Percentiles rank a stretch among this genome's conserved stretches.
These are phyloP conservation scores for Cacoxenus indagator DNA, from an alignment of 2,888 invertebrate genomes.

Conservation along the genomic window DNA sequence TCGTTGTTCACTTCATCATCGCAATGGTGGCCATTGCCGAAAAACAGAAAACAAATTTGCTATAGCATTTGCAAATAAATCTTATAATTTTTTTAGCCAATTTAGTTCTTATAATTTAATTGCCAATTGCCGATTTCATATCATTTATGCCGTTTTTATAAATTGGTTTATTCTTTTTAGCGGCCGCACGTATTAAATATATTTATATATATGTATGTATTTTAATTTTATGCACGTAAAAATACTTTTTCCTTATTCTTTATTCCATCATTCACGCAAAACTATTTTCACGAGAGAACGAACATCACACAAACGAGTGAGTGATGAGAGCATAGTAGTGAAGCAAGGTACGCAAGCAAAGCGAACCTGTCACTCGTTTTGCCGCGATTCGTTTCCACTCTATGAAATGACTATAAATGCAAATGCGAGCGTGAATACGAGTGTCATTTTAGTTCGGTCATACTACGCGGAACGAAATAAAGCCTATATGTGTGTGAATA, in stretches of 20 bases:
- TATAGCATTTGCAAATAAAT: slow-evolving; percentile 22
- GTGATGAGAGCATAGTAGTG: background rate
- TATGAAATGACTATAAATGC: no score
- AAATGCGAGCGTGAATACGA: no score
- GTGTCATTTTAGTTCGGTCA: no score
- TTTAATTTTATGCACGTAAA: background rate
- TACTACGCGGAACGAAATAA: no score
- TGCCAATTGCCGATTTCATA: background rate
- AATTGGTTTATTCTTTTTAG: background rate
- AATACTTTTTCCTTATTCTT: no score
- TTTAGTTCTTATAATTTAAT: slow-evolving; percentile 30
- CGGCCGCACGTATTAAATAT: background rate
- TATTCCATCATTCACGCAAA: slow-evolving; percentile 17
- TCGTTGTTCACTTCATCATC: slow-evolving; percentile 51
- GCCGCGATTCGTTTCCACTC: background rate
- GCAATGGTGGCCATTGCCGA: background rate
- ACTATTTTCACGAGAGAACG: background rate
- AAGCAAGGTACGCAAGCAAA: background rate
- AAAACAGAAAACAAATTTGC: no score
- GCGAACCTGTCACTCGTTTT: no score
- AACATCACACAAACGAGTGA: slow-evolving; percentile 12
- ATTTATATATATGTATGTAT: background rate
- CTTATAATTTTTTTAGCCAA: slow-evolving; percentile 8
- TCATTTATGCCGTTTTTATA: background rate
- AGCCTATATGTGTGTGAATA: no score